Base-by-base conservation (phyloP, 2,888 invertebrate species). In the Caenorhabditis sp. region DNA sequence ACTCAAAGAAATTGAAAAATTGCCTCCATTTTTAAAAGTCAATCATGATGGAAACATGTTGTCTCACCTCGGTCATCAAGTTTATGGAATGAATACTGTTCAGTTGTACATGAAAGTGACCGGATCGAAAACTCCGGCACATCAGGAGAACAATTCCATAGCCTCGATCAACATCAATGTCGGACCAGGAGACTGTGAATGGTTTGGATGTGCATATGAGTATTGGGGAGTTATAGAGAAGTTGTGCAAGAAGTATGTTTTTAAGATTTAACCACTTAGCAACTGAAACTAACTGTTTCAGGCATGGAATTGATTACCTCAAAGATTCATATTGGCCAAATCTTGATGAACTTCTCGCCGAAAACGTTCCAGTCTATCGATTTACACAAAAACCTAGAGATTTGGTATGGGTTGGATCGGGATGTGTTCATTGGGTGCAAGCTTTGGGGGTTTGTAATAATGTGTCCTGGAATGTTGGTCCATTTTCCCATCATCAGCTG, bases 271-370 rank as follows among this genome's bases (percentile, higher is more conserved):
- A 43, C 53, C 25, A 57, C 26, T n/a, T n/a, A n/a, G n/a, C n/a
- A n/a, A n/a, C n/a, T n/a, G n/a, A n/a, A 27, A n/a, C 20, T 59
- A 71, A 63, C 20, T 38, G 57, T 58, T 58, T 73, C 54, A 91
- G 94, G 84, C 94, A 96, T 89, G 93, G 93, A 85, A 93, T 97
- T 69, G 95, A 95, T 89, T 99, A 96, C 90, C 91, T 97, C 85
- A 95, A 95, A 88, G 97, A 97, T 12, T 95, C 95, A 54, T 99
- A 97, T 97, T 99, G 99, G 99, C 99, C 99, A 1, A 93, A 94
- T 64, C 90, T 97, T 79, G 95, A 94, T 84, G 97, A 99, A 90
- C 91, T 99, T 82, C 93, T 93, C 87, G 94, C 94, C 86, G 95
- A 93, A 87, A 94, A 96, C 89, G 94, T 99, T 87, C 99, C 99